Evolutionary conservation across 2,113 vertebrate species (phyloP), one percentile per base, ranked within the genome.

Genomic region (Willisornis vidua): DNA sequence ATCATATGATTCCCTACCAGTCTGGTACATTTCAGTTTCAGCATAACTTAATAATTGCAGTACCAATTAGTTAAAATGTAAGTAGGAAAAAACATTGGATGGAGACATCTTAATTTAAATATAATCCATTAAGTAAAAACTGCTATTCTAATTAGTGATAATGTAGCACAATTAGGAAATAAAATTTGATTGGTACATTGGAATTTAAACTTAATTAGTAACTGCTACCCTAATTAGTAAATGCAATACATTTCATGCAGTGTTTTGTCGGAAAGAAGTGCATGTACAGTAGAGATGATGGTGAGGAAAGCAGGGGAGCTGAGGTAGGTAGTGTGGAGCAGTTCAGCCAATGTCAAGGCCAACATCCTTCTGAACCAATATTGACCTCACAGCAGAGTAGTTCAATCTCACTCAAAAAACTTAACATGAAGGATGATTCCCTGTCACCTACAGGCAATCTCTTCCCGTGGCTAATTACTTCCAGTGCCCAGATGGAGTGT

Each of bases 131-230:
- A 97, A 97, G 94, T 92, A 97, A 98, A 98, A 97, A 76, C 65
- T 95, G 91, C 75, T 96, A 92, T 97, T 95, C 72, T 97, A 97
- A 97, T 97, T 95, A 97, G 90, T 83, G 91, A 96, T 97, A 97
- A 97, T 97, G 83, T 95, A 97, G 93, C 81, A 97, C 93, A 97
- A 98, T 97, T 97, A 97, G 94, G 87, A 97, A 97, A 96, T 97
- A 97, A 97, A 97, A 96, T 96, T 94, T 97, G 88, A 98, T 97
- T 97, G 91, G 92, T 96, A 95, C 92, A 93, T 94, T 94, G 89
- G 97, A 97, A 97, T 97, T 97, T 94, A 95, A 97, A 96, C 77
- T 82, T 94, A 97, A 97, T 97, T 94, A 82, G 59, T 95, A 94
- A 96, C 76, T 95, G 78, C 73, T 97, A 93, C 92, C 94, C 82